Evolutionary conservation across 1,140 invertebrate species (phyloP), one percentile per base, ranked within the genome.

Genomic region (Drosophila sproati): DNA sequence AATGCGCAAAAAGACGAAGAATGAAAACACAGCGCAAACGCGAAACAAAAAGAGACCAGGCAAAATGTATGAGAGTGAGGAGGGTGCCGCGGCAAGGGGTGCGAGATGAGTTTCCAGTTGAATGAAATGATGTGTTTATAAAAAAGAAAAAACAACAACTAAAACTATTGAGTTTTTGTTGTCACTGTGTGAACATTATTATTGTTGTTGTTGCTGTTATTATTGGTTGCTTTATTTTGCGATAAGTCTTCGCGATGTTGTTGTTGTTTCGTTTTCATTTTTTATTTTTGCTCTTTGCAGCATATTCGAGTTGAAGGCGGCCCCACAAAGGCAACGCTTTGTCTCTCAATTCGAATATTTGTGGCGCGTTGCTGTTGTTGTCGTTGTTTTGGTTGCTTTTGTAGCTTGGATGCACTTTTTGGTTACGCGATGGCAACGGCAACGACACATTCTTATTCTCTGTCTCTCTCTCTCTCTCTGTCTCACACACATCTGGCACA

Each of bases 21-120:
- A 73, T 54, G 70, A 74, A 75, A 67, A 78, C 68, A 89, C 85
- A 78, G 85, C 85, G 85, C 85, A 88, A 89, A 89, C 85, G 85
- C 85, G 80, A 77, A 74, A 80, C 85, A 87, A 87, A 20, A 79
- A 87, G 80, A 87, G 74, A 80, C 81, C 39, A 80, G 37, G 35
- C 51, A 56, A 60, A 47, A 59, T 43, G 32, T 20, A 73, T 32
- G 52, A 74, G 67, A 71, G 63, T 57, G 10, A 3, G 3, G 34
- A 8, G 29, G 3, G 47, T 20, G 41, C 34, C 51, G 41, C 12
- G 48, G 7, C 34, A 35, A 2, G 62, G 20, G n/a, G 5, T 31
- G 48, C 3, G 47, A 43, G 57, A 3, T 12, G 32, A 50, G 73
- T 74, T 74, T 74, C 72, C 72, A 74, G 57, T 70, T 74, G 57